Base-by-base conservation (phyloP, 2,113 vertebrate genomes). In the Falcunculus frontatus region DNA sequence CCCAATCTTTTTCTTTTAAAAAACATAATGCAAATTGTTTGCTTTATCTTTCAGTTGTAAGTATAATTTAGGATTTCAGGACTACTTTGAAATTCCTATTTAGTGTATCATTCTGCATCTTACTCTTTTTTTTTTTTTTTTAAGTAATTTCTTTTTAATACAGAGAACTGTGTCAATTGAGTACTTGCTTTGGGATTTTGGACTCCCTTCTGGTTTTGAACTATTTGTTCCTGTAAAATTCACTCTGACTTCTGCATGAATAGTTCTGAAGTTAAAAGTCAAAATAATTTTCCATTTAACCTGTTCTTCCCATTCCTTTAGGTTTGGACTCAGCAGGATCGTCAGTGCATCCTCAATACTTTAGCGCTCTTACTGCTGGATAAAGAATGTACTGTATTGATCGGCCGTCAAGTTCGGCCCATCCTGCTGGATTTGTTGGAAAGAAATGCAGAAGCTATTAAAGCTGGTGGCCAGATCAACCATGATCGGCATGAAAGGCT, bases 401-500 rank as follows among this genome's bases (percentile, higher is more conserved):
- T 99, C 25, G 98, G 98, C 9, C 98, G 98, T 17, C 99, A 99
- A 18, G 77, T 99, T 52, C 98, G 99, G 7, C 99, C 99, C 2
- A 91, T 99, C 78, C 90, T 99, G 73, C 95, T 99, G 95, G 99
- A 99, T 97, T 97, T 99, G 84, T 84, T 99, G 96, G 99, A 99
- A 97, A 98, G 99, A 75, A 99, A 99, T 60, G 98, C 98, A 32
- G 98, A 98, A 93, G 97, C 98, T 76, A 98, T 99, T 84, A 99
- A 97, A 98, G 95, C 96, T 29, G 98, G 98, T 27, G 98, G 98
- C 67, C 97, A 98, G 9, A 95, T 99, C 84, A 99, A 99, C 96
- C 99, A 99, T 3, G 99, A 99, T 95, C 98, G 98, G 8, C 99
- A 99, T 3, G 99, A 99, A 85, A 98, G 99, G 23, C 97, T 99